Evolutionary conservation across 2,888 invertebrate species (phyloP), one percentile per base, ranked within the genome.

Genomic region (Chaetogeoica ovagalla): DNA sequence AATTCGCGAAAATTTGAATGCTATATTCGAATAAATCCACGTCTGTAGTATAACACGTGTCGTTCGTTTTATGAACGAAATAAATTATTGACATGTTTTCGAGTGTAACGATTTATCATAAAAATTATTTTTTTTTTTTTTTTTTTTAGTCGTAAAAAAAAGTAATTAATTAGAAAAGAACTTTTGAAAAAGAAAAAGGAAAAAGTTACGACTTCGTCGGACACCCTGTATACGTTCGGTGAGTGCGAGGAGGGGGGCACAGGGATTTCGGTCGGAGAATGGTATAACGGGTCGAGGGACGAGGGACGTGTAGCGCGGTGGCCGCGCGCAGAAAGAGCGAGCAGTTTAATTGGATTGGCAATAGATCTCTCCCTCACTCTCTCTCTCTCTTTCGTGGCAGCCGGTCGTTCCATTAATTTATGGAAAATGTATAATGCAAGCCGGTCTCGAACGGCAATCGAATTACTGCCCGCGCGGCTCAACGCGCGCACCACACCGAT

Each of bases 321-420:
- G 11, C 2, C 1, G 37, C 52, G 62, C 1, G 1, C 68, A 69
- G 74, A 74, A 63, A 74, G 70, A 79, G 77, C 77, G 70, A 1
- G 30, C 70, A 55, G 70, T 79, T 79, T 79, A 79, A 79, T 79
- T 79, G 77, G 77, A 79, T 79, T 79, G 77, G 69, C 77, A 79
- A 79, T 79, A 79, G 77, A 79, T 79, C 77, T 79, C 77, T 70
- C 69, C 63, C 39, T 30, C 30, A 2, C 30, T 30, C 30, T 30
- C 30, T 30, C 30, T 1, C 30, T 30, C 30, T 30, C 30, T 30
- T 4, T 30, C 30, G n/a, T n/a, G 30, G 60, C 75, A 57, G 75
- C 57, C 70, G 63, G 77, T 70, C 77, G 77, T 79, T 79, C 55
- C 77, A 62, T 79, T 79, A 79, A 79, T 79, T 79, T 79, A 79